Evolutionary conservation across 2,888 invertebrate species (phyloP), one percentile per base, ranked within the genome.

Genomic region (Oligia latruncula): DNA sequence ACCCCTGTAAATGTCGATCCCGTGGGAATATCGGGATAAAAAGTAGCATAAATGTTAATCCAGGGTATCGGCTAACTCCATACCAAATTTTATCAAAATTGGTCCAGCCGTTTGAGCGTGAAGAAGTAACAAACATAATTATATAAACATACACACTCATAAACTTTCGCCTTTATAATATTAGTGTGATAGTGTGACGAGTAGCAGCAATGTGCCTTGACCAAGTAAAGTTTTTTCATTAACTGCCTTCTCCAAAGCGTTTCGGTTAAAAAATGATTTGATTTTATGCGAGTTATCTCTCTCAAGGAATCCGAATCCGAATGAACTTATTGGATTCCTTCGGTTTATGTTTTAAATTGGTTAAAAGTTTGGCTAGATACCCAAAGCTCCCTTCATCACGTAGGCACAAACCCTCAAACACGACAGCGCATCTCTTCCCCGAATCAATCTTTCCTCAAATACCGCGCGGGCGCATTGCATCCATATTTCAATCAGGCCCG

Each of bases 401-500:
- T 89, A 89, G 89, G 88, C 83, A 87, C 20, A 40, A 82, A 85
- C 43, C 13, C 3, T 23, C 4, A 74, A 68, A 72, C 65, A n/a
- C 62, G 46, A 62, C 76, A 65, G 9, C 81, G 43, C 74, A 74
- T 86, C 86, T 88, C 62, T 76, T 81, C 55, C 60, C 77, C 62
- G 66, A 80, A 80, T 82, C 89, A 84, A 78, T 91, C 92, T 90
- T 80, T 91, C 92, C 74, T 80, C 78, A 90, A 91, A 92, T 91
- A 90, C 92, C 91, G 85, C 86, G 87, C 92, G 91, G 92, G 91
- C 92, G 90, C 90, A 92, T 92, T 92, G 92, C 91, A 93, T 93
- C 94, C 93, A 95, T 95, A 95, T 94, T 95, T 95, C 95, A 95
- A 94, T 95, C 95, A 94, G 90, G 90, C 76, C 85, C 87, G 89